Conservation (phyloP, 2,888 invertebrate genomes). For the Apamea monoglypha region DNA sequence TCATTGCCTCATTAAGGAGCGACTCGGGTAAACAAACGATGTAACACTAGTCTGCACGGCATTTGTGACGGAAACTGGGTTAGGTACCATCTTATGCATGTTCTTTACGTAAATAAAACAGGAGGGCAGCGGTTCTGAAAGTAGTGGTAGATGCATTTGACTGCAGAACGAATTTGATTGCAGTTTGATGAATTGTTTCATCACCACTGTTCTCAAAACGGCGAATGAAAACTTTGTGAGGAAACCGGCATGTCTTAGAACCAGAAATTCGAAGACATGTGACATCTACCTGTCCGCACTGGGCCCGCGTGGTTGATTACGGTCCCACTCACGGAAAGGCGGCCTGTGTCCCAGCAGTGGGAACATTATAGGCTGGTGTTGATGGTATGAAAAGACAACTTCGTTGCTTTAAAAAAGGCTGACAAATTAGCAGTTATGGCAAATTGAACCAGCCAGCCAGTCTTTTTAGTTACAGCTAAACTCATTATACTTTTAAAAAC, state of each 20-base stretch:
- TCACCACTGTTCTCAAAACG: not conserved
- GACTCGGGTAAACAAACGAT: slow-evolving; percentile 23
- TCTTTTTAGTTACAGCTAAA: not conserved
- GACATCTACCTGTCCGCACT: too few relatives aligned
- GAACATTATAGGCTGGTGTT: too few relatives aligned
- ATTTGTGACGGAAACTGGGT: slow-evolving; percentile 43
- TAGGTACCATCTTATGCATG: slow-evolving; percentile 25
- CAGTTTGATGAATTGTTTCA: not conserved
- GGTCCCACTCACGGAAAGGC: too few relatives aligned
- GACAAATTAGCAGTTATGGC: not conserved
- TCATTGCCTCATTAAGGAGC: slow-evolving; percentile 47
- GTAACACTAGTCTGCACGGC: not conserved
- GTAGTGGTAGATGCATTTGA: not conserved
- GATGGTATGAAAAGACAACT: not conserved
- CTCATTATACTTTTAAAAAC: not conserved
- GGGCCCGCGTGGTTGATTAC: too few relatives aligned
- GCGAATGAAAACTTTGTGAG: not conserved
- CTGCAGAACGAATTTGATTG: not conserved
- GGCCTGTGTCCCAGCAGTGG: too few relatives aligned
- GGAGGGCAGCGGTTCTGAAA: not conserved
- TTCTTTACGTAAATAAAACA: slow-evolving; percentile 23
- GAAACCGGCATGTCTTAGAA: not conserved
- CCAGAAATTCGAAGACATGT: too few relatives aligned
- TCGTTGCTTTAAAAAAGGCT: not conserved
- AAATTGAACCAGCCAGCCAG: not conserved